phyloP scores from a whole-genome alignment of 35 echinoderm and acorn worm genomes.

The Acanthaster planci region DNA sequence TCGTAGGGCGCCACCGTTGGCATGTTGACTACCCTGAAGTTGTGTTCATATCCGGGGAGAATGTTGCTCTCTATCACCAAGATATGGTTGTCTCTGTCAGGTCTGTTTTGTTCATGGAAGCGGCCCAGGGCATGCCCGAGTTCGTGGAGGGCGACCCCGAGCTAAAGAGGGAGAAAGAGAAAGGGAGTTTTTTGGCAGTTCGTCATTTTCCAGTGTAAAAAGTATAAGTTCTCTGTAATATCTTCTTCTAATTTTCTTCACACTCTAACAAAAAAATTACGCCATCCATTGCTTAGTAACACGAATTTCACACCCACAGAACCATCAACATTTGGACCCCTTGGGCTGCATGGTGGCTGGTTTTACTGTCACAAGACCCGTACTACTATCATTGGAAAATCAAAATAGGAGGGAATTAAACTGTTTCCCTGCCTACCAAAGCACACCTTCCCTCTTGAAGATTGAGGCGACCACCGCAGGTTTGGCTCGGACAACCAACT shows the following conservation, averaged over 20 bases:
- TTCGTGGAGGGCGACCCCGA: conserved; percentile 45
- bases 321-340: no score
- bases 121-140: conserved; percentile 60
- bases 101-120: conserved; percentile 53
- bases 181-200: no score
- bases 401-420: no score
- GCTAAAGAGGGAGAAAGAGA: conserved; percentile 11
- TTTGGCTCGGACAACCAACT: not conserved
- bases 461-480: not conserved
- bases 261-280: no score
- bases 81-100: conserved; percentile 49
- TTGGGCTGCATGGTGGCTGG: no score
- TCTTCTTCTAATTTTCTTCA: no score
- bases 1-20: conserved; percentile 58
- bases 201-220: no score
- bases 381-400: no score
- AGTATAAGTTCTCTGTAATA: no score
- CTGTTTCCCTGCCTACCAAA: not conserved
- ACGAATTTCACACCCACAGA: no score
- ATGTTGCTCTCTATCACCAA: conserved; percentile 45
- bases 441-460: not conserved
- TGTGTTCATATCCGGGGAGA: conserved; percentile 20
- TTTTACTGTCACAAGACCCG: no score
- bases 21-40: not conserved
- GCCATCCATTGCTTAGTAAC: no score